Evolutionary conservation across 2,797 vertebrate genomes (phyloP), one percentile per base, ranked within the genome.

Genomic region (Phrynocephalus vlangalii): DNA sequence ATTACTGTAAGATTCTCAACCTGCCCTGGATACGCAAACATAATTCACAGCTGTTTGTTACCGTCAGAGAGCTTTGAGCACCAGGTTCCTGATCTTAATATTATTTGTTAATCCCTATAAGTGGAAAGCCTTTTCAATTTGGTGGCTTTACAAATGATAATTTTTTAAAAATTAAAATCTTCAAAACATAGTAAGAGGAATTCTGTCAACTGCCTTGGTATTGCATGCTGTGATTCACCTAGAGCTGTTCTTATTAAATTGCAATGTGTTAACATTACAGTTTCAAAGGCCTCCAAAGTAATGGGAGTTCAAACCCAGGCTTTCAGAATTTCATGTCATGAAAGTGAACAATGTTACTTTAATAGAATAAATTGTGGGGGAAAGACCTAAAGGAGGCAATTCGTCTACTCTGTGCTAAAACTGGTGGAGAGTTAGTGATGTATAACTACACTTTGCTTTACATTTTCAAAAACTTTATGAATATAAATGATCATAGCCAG

Each of bases 241-340:
- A 92, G 92, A 91, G 89, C 93, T 93, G 88, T 86, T 93, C 93
- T 83, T 92, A 93, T 93, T 94, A 94, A 94, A 94, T 92, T 94
- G 92, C 94, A 95, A 94, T 91, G 87, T 95, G 94, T 94, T 94
- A 94, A 93, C 84, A 90, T 93, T 91, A 93, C 82, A 73, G 52
- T 95, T 95, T 95, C 91, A 94, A 94, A 94, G 83, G 20, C 89
- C 92, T 93, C 86, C 87, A 93, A 94, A 94, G 90, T 93, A 94
- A 95, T 93, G 86, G 88, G 88, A 93, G 84, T 94, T 95, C 91
- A 95, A 91, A 92, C 84, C 80, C 70, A 87, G 68, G 90, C 84
- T 92, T 93, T 91, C 90, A 91, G 70, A 87, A 86, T 85, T 94
- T 95, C 95, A 91, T 92, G 92, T 94, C 84, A 92, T 87, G 93